Evolutionary conservation across 2,888 invertebrate genomes (phyloP), one percentile per base, ranked within the genome.

Genomic region (Gari tellinella): DNA sequence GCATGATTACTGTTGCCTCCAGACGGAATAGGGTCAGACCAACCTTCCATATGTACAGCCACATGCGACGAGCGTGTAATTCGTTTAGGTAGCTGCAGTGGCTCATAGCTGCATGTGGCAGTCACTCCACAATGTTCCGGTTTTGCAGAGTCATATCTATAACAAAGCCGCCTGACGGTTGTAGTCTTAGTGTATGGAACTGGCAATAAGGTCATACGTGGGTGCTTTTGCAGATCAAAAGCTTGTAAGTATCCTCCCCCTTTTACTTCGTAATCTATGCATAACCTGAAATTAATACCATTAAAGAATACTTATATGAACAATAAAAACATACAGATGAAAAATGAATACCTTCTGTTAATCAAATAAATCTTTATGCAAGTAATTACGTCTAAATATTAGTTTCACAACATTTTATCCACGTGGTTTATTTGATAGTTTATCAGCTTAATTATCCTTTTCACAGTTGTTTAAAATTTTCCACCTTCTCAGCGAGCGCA

Each of bases 1-100:
- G 81, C 79, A 23, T 72, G 74, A 10, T 40, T 10, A 4, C 5
- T 7, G 0, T 21, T 57, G 17, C 73, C 74, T 5, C 49, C 51
- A 0, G 23, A 2, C 14, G 80, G 82, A 37, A 68, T 69, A 1
- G 80, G 77, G 45, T 84, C 84, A 2, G 17, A 15, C 80, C 82
- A 84, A 2, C 79, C 81, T 2, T 38, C 19, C n/a, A 80, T 65
- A 1, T 38, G 17, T 7, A 81, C 68, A 8, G 49, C 45, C 17
- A 74, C 51, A 2, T 48, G 55, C 10, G 49, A 26, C 15, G 53
- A 37, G n/a, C 58, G 57, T n/a, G 77, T 73, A 0, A 77, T 57
- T 51, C 74, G 26, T 0, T 21, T 49, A 14, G 19, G 4, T 26
- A 79, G n/a, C 14, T 53, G 23, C 4, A 81, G 43, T 0, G 81